Evolutionary conservation across 2,888 invertebrate species (phyloP).

Genomic region (Chromoteleia sp.): DNA sequence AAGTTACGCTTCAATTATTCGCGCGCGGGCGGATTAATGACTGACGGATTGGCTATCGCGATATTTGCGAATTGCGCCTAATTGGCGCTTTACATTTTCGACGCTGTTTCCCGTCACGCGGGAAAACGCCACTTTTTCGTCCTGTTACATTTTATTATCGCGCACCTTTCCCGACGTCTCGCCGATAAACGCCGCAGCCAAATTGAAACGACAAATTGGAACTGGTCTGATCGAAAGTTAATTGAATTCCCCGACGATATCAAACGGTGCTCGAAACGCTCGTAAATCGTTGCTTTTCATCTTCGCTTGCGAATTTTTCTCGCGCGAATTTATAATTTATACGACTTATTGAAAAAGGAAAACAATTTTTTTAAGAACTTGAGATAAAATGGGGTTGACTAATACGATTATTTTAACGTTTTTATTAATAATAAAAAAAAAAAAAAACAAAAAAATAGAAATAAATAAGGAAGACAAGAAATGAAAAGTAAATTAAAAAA

Average conservation of each 20-base stretch:
- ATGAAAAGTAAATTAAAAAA: too few species aligned
- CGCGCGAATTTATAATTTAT: too few species aligned
- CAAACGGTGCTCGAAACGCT: constrained; percentile 27
- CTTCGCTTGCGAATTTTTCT: constrained; percentile 29
- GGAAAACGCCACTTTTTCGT: constrained; percentile 32
- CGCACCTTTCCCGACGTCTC: constrained; percentile 39
- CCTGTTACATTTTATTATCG: constrained; percentile 64
- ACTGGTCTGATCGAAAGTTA: constrained; percentile 52
- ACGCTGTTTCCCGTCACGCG: constrained; percentile 22
- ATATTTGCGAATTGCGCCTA: constrained; percentile 57
- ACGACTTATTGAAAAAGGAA: too few species aligned
- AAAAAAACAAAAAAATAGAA: too few species aligned
- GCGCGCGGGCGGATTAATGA: constrained; percentile 49
- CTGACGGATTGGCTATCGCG: constrained; percentile 55
- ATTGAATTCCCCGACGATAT: constrained; percentile 49
- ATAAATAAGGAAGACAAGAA: too few species aligned
- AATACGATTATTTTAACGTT: too few species aligned
- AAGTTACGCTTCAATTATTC: constrained; percentile 64
- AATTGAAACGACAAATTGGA: constrained; percentile 67
- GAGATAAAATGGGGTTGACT: too few species aligned
- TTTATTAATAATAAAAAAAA: too few species aligned
- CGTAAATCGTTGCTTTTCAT: constrained; percentile 49
- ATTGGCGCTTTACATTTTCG: constrained; percentile 60
- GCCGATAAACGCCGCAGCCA: constrained; percentile 52
- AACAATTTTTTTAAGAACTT: too few species aligned